Conservation (phyloP, 2,888 invertebrate genomes). For the Gandaritis pyraliata region DNA sequence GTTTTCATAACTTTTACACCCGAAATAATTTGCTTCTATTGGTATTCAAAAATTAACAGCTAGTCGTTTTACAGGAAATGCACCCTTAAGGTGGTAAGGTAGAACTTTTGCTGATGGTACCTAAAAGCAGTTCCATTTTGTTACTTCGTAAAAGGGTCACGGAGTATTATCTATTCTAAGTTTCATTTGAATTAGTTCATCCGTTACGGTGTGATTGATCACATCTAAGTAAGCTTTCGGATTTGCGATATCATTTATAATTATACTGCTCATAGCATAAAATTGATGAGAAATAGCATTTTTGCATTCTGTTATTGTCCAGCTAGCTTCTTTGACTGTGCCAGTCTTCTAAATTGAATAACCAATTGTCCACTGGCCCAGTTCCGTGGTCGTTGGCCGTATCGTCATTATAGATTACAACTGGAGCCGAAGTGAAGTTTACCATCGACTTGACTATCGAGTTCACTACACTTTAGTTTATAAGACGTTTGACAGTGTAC, state of each 20-base stretch:
- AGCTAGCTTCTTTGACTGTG: conserved; percentile 9
- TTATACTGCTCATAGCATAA: neutral
- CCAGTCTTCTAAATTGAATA: conserved; percentile 33
- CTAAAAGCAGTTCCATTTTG: neutral
- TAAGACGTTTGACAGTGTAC: neutral
- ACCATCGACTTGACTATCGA: neutral
- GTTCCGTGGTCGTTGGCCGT: conserved; percentile 23
- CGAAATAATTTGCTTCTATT: too few species aligned
- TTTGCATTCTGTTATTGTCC: conserved; percentile 18
- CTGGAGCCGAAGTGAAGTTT: neutral
- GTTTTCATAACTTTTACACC: too few species aligned
- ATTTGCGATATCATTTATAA: too few species aligned
- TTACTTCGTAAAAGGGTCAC: too few species aligned
- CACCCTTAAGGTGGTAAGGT: too few species aligned
- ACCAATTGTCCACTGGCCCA: conserved; percentile 34
- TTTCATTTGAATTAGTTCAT: too few species aligned
- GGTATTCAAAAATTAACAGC: too few species aligned
- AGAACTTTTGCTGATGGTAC: neutral
- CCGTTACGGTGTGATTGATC: too few species aligned
- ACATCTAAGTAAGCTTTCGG: too few species aligned
- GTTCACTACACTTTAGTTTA: neutral
- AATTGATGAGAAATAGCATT: neutral
- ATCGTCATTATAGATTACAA: conserved; percentile 20
- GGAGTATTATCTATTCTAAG: too few species aligned
- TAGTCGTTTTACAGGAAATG: too few species aligned